Conservation (phyloP, 2,888 invertebrate species). For the Drosophila ochracea region DNA sequence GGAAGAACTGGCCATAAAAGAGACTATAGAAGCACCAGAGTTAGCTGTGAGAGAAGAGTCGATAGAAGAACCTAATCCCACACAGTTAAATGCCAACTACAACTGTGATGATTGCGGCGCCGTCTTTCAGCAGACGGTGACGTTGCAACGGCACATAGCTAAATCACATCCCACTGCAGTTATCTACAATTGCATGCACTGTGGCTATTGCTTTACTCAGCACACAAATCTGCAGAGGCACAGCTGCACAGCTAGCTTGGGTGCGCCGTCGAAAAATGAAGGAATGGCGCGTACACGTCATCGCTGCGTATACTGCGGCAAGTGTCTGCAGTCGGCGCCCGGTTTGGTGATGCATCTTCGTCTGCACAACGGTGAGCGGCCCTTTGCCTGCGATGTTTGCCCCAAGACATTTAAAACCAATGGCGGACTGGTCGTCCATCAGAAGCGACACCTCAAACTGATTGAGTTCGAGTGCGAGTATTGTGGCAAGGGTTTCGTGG, state of each 20-base stretch:
- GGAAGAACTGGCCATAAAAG: not conserved
- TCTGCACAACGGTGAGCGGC: conserved; percentile 82
- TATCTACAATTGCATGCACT: conserved; percentile 56
- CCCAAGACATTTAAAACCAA: conserved; percentile 82
- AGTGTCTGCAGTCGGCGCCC: conserved; percentile 63
- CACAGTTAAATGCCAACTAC: not conserved
- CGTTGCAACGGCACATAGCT: conserved; percentile 78
- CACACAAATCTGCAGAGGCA: conserved; percentile 42
- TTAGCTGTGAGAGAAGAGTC: not conserved
- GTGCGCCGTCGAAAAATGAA: not conserved
- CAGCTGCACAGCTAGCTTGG: conserved; percentile 19
- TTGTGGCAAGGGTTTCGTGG: conserved; percentile 79
- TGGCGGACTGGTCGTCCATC: conserved; percentile 75
- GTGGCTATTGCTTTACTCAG: conserved; percentile 61
- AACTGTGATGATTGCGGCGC: conserved; percentile 81
- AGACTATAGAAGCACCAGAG: not conserved
- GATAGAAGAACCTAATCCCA: not conserved
- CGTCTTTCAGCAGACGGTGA: conserved; percentile 72
- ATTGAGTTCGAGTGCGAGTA: conserved; percentile 69
- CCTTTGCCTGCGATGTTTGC: conserved; percentile 79
- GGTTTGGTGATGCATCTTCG: conserved; percentile 79
- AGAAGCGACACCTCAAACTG: conserved; percentile 73
- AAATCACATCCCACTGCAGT: conserved; percentile 31
- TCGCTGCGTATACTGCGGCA: conserved; percentile 73
- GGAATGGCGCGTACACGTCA: conserved; percentile 68